Base-by-base conservation (phyloP, 2,888 invertebrate species). In the Rotaria socialis region DNA sequence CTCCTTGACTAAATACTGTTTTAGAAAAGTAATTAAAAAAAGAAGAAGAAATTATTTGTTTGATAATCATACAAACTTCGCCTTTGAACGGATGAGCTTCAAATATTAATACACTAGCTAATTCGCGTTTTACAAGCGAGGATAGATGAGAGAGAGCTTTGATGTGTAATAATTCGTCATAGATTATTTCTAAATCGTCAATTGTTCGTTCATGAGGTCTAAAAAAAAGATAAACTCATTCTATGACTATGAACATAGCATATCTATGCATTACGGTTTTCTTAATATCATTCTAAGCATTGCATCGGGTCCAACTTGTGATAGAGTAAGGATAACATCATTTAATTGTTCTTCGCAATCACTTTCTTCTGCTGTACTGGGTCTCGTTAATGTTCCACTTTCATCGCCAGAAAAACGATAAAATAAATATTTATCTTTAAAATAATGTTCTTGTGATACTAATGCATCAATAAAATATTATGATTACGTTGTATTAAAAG, bases 1-100 rank as follows among this genome's bases (percentile, higher is more conserved):
- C 95, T 84, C 95, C 95, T 92, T 95, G 94, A 91, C 94, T 94
- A 91, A 95, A 95, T 90, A 95, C 94, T 94, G 91, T 74, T 90
- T 90, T 85, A 27, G 7, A 50, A 80, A 35, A 24, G 10, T 35
- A 35, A 35, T 35, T 35, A 55, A 55, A 55, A 22, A 2, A 55
- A 22, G 0, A 22, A 22, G 22, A 22, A 55, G 6, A 2, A 6
- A 55, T 55, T 35, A 35, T 35, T 35, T 35, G 35, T 35, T 55
- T 55, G 5, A 85, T 43, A 24, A 11, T 35, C 94, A 93, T 92
- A 94, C 94, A 92, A 87, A 94, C 94, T 88, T 94, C 94, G 88
- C 94, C 94, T 84, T 94, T 93, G 90, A 94, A 93, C 58, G 94
- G 93, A 91, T 95, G 94, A 74, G 94, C 94, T 91, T 95, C 95